Percentiles rank a stretch among this genome's conserved stretches.
phyloP scores from a whole-genome alignment of 2,888 invertebrate genomes.

The Cephonodes hylas region DNA sequence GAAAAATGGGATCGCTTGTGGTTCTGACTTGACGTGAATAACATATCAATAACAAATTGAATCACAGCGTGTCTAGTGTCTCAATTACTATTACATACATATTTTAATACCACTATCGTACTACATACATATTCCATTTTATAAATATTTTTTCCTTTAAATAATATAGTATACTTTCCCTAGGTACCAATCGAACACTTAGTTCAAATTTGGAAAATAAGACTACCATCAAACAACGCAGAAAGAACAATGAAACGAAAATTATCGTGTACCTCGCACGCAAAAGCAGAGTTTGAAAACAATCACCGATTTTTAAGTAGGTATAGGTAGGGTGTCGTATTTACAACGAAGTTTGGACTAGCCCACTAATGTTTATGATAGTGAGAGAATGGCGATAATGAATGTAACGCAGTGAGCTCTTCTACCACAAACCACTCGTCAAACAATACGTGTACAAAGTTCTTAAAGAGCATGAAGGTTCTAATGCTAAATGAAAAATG shows the following conservation, averaged over 20 bases:
- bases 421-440: background rate
- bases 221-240: background rate
- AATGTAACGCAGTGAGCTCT: background rate
- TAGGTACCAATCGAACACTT: no score
- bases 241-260: background rate
- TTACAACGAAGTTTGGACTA: constrained; percentile 7
- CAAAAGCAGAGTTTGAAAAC: background rate
- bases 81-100: constrained; percentile 3
- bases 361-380: constrained; percentile 5
- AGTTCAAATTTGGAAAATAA: background rate
- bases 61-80: background rate
- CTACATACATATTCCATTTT: no score
- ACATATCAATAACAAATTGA: constrained; percentile 12
- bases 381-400: constrained; percentile 5
- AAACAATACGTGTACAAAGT: background rate
- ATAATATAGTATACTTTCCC: no score
- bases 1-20: background rate
- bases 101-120: no score
- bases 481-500: background rate
- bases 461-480: background rate
- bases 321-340: constrained; percentile 18
- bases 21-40: background rate
- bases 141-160: no score
- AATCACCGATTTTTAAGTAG: constrained; percentile 17
- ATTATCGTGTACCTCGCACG: background rate